These are phyloP conservation scores for Rhynchomys soricoides DNA, from an alignment of 2,113 vertebrate species.

Conservation along the genomic window DNA sequence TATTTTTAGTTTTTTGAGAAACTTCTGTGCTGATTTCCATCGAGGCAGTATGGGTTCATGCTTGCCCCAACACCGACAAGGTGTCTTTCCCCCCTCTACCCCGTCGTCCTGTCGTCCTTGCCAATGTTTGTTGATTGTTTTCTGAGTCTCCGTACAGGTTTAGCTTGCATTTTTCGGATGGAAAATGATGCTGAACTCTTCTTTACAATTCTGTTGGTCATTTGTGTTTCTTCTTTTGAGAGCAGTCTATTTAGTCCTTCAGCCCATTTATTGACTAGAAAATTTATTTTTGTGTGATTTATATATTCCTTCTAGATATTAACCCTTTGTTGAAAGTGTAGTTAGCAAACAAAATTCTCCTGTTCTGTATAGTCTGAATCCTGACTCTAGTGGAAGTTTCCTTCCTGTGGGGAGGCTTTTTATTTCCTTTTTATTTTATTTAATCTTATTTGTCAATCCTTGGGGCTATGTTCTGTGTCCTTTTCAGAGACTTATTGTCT, in stretches of 20 bases:
- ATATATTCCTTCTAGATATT: background rate
- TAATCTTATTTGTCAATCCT: background rate
- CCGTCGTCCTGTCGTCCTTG: no score
- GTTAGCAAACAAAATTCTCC: background rate
- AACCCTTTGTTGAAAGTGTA: background rate
- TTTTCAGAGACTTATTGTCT: background rate
- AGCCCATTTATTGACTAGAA: background rate
- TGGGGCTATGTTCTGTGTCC: background rate
- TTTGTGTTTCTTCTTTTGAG: background rate
- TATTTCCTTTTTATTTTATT: background rate
- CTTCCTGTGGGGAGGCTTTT: background rate
- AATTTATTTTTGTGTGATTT: background rate
- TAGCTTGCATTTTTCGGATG: background rate
- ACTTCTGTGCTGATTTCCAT: background rate
- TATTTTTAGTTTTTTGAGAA: background rate
- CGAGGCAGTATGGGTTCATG: background rate
- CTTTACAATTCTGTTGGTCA: background rate
- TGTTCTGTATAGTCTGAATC: background rate
- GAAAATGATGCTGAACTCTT: background rate
- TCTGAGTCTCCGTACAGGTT: background rate
- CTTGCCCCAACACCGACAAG: background rate
- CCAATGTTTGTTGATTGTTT: background rate
- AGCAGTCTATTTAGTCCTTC: background rate
- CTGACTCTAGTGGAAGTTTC: background rate
- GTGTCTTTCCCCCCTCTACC: background rate